These are phyloP conservation scores for Bombyx mandarina DNA, from an alignment of 1,140 invertebrate species.

Conservation along the genomic window DNA sequence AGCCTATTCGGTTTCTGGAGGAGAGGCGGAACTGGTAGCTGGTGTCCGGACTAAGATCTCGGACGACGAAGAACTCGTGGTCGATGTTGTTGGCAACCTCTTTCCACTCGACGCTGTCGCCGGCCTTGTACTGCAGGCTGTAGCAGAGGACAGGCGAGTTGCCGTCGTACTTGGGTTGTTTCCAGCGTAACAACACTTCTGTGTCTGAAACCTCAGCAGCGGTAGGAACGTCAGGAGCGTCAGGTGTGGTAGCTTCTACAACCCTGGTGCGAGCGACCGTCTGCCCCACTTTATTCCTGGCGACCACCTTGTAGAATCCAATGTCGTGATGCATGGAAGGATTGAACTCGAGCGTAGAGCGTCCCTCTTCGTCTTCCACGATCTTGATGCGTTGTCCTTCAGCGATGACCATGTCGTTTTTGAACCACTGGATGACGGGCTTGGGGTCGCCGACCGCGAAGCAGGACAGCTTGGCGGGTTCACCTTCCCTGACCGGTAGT, in stretches of 20 bases:
- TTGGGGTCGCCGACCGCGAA: constrained; percentile 91
- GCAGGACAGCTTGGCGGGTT: constrained; percentile 84
- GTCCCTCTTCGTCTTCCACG: constrained; percentile 80
- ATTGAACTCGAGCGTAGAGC: constrained; percentile 83
- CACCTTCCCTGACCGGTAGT: constrained; percentile 83
- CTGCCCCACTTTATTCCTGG: constrained; percentile 87
- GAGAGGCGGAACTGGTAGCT: constrained; percentile 91
- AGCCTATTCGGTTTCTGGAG: constrained; percentile 93
- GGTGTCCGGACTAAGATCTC: constrained; percentile 81
- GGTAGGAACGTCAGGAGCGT: constrained; percentile 89
- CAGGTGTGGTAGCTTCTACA: constrained; percentile 81
- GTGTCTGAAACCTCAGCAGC: constrained; percentile 85
- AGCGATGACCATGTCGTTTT: constrained; percentile 88
- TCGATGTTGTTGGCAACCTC: constrained; percentile 90
- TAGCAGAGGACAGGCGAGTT: constrained; percentile 89
- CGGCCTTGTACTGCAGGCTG: constrained; percentile 83
- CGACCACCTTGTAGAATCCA: constrained; percentile 96
- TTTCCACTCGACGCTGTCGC: constrained; percentile 87
- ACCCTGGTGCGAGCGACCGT: constrained; percentile 81
- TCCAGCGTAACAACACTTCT: constrained; percentile 91
- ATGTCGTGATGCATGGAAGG: constrained; percentile 85
- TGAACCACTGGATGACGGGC: constrained; percentile 96
- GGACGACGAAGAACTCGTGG: constrained; percentile 92
- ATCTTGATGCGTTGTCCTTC: constrained; percentile 86
- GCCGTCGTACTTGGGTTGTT: constrained; percentile 87